These are phyloP conservation scores for Eueides isabella DNA, from an alignment of 1,140 invertebrate species.

Conservation along the genomic window DNA sequence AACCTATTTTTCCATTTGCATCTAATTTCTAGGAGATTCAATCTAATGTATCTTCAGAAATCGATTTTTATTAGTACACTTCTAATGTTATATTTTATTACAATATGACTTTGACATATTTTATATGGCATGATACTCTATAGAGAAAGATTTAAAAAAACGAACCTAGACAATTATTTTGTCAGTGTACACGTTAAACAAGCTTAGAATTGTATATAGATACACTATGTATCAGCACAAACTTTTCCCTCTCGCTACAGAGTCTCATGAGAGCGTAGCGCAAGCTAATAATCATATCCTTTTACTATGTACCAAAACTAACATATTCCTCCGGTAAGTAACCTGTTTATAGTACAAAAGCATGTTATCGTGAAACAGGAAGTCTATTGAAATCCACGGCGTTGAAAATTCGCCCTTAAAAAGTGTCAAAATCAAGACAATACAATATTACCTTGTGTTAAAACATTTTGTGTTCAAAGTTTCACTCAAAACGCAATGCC, in stretches of 20 bases:
- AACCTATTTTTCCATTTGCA: not conserved
- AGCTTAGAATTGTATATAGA: no score
- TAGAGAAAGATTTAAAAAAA: no score
- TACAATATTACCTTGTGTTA: no score
- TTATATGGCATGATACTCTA: no score
- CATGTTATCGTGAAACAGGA: constrained; percentile 15
- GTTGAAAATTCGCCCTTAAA: not conserved
- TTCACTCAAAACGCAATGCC: no score
- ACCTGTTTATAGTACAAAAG: constrained; percentile 24
- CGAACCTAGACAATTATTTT: no score
- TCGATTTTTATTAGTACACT: no score
- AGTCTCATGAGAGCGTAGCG: not conserved
- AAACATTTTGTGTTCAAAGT: no score
- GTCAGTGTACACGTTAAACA: no score
- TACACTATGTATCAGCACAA: not conserved
- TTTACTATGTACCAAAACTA: constrained; percentile 7
- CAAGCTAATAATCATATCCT: constrained; percentile 2
- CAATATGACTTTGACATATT: no score
- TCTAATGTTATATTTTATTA: no score
- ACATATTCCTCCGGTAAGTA: not conserved
- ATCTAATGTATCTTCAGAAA: no score
- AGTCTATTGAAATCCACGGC: not conserved
- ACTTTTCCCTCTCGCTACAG: not conserved
- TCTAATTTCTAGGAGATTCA: not conserved
- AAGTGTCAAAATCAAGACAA: not conserved